These are phyloP conservation scores for Eustalomyia histrio DNA, from an alignment of 2,888 invertebrate genomes.

Conservation along the genomic window DNA sequence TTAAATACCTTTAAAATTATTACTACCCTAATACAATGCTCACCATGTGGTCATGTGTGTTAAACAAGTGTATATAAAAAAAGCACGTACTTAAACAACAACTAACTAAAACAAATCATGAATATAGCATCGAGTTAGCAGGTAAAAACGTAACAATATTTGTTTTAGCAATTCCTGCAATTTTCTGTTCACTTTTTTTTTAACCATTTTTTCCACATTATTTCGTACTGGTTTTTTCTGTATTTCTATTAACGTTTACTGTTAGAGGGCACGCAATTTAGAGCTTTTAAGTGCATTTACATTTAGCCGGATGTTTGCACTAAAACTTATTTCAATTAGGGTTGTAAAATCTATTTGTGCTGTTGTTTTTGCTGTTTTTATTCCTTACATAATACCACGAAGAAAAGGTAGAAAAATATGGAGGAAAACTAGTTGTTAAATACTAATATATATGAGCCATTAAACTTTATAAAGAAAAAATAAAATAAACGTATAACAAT, in stretches of 20 bases:
- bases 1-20: too few relatives aligned
- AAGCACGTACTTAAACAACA: slow-evolving; percentile 12
- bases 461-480: too few relatives aligned
- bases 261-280: slow-evolving; percentile 64
- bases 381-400: background rate
- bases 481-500: background rate
- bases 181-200: slow-evolving; percentile 4
- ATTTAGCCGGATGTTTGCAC: slow-evolving; percentile 66
- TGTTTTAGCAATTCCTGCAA: slow-evolving; percentile 54
- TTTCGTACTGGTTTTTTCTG: slow-evolving; percentile 8
- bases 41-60: slow-evolving; percentile 5
- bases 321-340: slow-evolving; percentile 66
- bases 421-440: background rate
- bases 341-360: slow-evolving; percentile 43
- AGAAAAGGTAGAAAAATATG: background rate
- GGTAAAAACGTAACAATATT: slow-evolving; percentile 54
- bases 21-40: too few relatives aligned
- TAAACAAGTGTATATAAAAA: background rate
- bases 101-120: slow-evolving; percentile 29
- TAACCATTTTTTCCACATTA: slow-evolving; percentile 16
- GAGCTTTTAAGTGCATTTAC: slow-evolving; percentile 65
- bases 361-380: slow-evolving; percentile 18
- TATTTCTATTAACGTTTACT: slow-evolving; percentile 49
- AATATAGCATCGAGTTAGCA: slow-evolving; percentile 49
- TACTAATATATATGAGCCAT: slow-evolving; percentile 8